Percentiles rank a stretch among this genome's conserved stretches.
phyloP scores from a whole-genome alignment of 1,140 invertebrate species.

The Phenacoccus solenopsis region DNA sequence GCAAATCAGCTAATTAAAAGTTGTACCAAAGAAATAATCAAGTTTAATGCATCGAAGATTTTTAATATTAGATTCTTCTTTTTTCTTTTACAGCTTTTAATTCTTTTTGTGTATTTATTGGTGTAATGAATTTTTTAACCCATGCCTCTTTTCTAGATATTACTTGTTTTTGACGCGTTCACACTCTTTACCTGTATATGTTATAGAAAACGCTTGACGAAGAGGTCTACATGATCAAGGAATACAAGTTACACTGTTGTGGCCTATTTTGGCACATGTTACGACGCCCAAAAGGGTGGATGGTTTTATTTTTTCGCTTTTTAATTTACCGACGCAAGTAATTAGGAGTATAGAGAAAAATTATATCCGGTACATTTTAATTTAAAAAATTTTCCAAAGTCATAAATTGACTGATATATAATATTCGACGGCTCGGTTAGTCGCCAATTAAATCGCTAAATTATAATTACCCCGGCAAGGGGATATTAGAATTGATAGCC shows the following conservation, averaged over 20 bases:
- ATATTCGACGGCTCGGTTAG: neutral
- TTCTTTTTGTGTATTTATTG: neutral
- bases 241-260: neutral
- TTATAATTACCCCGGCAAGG: no score
- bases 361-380: neutral
- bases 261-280: slow-evolving; percentile 22
- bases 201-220: neutral
- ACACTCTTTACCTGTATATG: neutral
- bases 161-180: neutral
- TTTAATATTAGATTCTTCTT: no score
- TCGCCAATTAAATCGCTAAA: no score
- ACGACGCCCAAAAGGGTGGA: slow-evolving; percentile 7
- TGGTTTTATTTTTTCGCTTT: neutral
- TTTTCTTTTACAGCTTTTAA: neutral
- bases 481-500: no score
- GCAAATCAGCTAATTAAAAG: no score
- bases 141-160: neutral
- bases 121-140: neutral
- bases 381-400: neutral
- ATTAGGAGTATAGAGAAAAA: neutral
- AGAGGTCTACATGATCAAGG: neutral
- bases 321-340: neutral
- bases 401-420: neutral
- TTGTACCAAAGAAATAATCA: no score
- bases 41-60: no score